A percentile compares a stretch with the other conserved stretches of the same genome.
Conservation (phyloP, 2,797 vertebrate species). For the Sylvia borin region DNA sequence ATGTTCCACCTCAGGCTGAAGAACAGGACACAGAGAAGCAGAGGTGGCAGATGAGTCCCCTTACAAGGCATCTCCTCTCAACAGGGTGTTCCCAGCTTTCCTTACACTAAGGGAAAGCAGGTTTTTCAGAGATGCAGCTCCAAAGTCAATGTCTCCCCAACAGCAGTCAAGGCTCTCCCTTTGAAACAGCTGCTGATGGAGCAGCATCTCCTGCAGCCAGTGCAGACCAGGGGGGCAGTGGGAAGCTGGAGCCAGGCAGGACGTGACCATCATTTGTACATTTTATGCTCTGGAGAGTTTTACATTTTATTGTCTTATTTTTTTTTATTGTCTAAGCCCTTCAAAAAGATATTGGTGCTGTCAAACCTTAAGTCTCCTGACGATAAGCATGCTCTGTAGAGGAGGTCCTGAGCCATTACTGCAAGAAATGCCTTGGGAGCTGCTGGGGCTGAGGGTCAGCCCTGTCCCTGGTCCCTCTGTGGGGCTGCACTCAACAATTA, state of each 20-base stretch:
- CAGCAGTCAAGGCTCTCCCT: not conserved
- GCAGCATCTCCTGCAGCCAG: not conserved
- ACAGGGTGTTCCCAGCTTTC: not conserved
- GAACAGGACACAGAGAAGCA: not conserved
- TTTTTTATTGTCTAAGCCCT: not conserved
- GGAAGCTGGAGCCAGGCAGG: not conserved
- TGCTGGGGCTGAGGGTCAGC: not conserved
- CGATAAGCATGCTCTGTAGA: not conserved
- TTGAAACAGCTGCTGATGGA: fast-evolving
- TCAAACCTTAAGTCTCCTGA: conserved; percentile 22
- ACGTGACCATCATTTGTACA: not conserved
- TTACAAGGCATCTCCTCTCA: not conserved
- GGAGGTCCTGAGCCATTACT: not conserved
- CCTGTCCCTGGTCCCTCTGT: not conserved
- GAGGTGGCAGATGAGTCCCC: not conserved
- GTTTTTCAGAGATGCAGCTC: not conserved
- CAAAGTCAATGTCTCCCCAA: fast-evolving
- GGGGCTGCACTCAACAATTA: not conserved
- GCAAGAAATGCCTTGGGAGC: not conserved
- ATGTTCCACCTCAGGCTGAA: not conserved
- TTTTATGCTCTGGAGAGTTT: not conserved
- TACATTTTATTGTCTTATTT: not conserved
- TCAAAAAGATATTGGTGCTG: not conserved
- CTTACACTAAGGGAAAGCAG: fast-evolving
- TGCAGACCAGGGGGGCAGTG: not conserved